Evolutionary conservation across 2,888 invertebrate genomes (phyloP).

Genomic region (Lymantria dispar): DNA sequence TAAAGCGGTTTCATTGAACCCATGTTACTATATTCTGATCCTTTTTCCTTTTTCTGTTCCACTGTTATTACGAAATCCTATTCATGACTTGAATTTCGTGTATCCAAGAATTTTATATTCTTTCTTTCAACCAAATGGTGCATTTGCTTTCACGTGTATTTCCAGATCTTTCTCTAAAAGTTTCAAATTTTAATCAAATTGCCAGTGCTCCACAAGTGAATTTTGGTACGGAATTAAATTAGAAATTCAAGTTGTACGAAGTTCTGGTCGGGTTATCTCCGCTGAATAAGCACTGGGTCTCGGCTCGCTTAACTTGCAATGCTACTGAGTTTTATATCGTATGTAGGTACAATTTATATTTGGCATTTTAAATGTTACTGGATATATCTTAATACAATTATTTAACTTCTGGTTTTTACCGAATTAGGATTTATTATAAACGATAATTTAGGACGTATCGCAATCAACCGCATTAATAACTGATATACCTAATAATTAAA

Average conservation of each 20-base stretch:
- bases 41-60: conserved; percentile 2
- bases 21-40: conserved; percentile 1
- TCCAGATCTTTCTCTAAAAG: conserved; percentile 8
- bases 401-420: neutral
- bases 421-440: no score
- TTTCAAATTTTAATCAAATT: conserved; percentile 28
- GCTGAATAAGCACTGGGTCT: conserved; percentile 35
- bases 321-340: conserved; percentile 23
- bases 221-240: conserved; percentile 45
- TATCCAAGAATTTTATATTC: neutral
- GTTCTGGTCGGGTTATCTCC: conserved; percentile 36
- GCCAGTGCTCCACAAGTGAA: conserved; percentile 25
- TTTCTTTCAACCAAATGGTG: neutral
- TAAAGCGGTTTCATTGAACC: conserved; percentile 13
- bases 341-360: conserved; percentile 8
- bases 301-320: conserved; percentile 20
- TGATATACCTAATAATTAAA: no score
- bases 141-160: neutral
- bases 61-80: conserved; percentile 3
- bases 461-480: no score
- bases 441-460: no score
- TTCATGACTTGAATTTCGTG: conserved; percentile 1
- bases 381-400: neutral
- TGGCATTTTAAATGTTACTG: neutral
- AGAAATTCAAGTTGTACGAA: conserved; percentile 44